Evolutionary conservation across 2,888 invertebrate genomes (phyloP), one percentile per base, ranked within the genome.

Genomic region (Augochlorella aurata): DNA sequence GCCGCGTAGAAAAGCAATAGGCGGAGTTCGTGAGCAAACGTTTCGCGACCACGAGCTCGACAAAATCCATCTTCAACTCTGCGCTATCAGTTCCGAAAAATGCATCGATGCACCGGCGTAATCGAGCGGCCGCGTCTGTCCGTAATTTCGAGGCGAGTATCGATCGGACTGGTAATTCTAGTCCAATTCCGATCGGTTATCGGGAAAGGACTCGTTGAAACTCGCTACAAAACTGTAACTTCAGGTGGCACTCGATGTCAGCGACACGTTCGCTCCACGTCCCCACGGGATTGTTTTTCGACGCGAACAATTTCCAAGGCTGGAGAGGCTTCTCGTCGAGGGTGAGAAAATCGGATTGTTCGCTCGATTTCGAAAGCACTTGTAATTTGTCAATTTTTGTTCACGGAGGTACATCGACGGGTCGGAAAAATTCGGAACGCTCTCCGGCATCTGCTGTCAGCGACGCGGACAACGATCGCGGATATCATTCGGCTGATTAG

Each of bases 141-240:
- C 18, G 9, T 47, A 5, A 18, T n/a, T 66, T 44, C 24, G 38
- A 16, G 47, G 10, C 12, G 16, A 0, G 45, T 67, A 24, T 47
- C 52, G 68, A 77, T 77, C 21, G 68, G 38, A 45, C 52, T 49
- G 12, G 61, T 68, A 68, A 72, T 44, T 68, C 47, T 29, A 16
- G 69, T 52, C 16, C 14, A 29, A 29, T 29, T 50, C 8, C 5
- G 24, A 50, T 70, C 12, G 14, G 52, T 10, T n/a, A 63, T 44
- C 63, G 44, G 38, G 38, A 63, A n/a, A 8, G 50, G 12, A 21
- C 38, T 49, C 38, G 69, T 63, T 29, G 44, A 50, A 50, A 45
- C 24, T 14, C 38, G 67, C 68, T 44, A 24, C 61, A 29, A n/a
- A 61, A 63, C 68, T 75, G 50, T 45, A 10, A 21, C 52, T 47